A percentile compares a stretch with the other conserved stretches of the same genome.
Conservation (phyloP, 2,888 invertebrate species). For the Lepidochrysops patricia region DNA sequence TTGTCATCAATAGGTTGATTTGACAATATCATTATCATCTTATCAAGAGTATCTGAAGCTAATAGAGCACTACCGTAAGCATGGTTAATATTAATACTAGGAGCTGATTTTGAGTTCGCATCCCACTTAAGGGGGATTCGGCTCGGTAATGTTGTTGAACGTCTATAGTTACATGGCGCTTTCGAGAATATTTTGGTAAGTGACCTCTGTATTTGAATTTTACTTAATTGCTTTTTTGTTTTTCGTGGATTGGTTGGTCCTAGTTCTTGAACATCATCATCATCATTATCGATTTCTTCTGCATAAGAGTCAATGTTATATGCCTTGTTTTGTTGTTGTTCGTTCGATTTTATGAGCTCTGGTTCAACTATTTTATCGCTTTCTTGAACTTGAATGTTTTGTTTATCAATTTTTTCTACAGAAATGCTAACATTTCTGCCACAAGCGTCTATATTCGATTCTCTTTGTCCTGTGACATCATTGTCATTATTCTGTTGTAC, state of each 20-base stretch:
- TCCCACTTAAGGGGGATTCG: slow-evolving; percentile 2
- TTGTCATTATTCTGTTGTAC: not conserved
- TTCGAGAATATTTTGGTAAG: not conserved
- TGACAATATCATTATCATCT: slow-evolving; percentile 42
- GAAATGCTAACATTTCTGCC: not conserved
- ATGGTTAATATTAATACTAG: not conserved
- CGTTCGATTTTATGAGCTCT: not conserved
- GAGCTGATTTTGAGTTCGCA: slow-evolving; percentile 7
- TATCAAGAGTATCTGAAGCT: slow-evolving; percentile 45
- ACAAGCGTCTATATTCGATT: not conserved
- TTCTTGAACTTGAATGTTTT: not conserved
- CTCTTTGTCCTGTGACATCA: not conserved
- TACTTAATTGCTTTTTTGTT: not conserved
- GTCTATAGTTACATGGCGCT: not conserved
- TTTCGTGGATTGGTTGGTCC: not conserved
- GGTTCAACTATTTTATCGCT: not conserved
- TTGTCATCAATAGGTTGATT: slow-evolving; percentile 13
- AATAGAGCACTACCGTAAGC: slow-evolving; percentile 27
- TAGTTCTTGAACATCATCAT: not conserved
- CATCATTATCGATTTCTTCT: not conserved
- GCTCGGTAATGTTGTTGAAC: not conserved
- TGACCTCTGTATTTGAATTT: not conserved
- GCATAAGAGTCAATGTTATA: not conserved
- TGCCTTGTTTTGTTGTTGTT: too few relatives aligned
- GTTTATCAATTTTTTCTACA: not conserved